A percentile compares a stretch with the other conserved stretches of the same genome.
Conservation (phyloP, 2,888 invertebrate genomes). For the Morinoia aosen region DNA sequence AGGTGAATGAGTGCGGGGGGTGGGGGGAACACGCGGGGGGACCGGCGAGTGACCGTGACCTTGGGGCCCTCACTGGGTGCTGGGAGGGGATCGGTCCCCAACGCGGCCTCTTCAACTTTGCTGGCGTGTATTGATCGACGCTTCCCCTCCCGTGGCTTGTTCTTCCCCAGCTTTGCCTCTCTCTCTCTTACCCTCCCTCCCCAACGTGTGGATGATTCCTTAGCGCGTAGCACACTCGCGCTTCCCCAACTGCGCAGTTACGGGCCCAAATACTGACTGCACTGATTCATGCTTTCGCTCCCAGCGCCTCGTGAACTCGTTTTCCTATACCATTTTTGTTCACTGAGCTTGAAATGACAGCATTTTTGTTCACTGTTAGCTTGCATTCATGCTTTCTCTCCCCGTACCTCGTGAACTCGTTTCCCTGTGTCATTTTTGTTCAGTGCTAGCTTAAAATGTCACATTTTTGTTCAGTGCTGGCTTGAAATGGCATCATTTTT, state of each 20-base stretch:
- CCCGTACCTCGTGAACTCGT: not conserved
- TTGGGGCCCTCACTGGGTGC: slow-evolving; percentile 45
- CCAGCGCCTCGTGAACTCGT: not conserved
- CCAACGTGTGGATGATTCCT: not conserved
- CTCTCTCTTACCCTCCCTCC: not conserved
- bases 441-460: too few species aligned
- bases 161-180: slow-evolving; percentile 5
- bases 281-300: not conserved
- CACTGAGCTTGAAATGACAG: not conserved
- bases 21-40: not conserved
- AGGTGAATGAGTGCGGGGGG: slow-evolving; percentile 32
- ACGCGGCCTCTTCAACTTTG: slow-evolving; percentile 36
- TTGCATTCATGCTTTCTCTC: not conserved
- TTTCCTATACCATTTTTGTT: not conserved
- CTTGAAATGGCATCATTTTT: not conserved
- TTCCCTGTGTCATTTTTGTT: not conserved
- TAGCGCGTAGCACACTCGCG: slow-evolving; percentile 9
- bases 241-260: slow-evolving; percentile 22
- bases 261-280: not conserved
- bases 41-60: slow-evolving; percentile 38
- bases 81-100: slow-evolving; percentile 18
- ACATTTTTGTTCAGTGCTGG: not conserved
- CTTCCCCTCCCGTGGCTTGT: slow-evolving; percentile 30
- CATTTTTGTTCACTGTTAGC: not conserved
- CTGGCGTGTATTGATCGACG: slow-evolving; percentile 51